Percentiles rank a stretch among this genome's conserved stretches.
phyloP scores from a whole-genome alignment of 2,113 vertebrate species.

The Strix uralensis region DNA sequence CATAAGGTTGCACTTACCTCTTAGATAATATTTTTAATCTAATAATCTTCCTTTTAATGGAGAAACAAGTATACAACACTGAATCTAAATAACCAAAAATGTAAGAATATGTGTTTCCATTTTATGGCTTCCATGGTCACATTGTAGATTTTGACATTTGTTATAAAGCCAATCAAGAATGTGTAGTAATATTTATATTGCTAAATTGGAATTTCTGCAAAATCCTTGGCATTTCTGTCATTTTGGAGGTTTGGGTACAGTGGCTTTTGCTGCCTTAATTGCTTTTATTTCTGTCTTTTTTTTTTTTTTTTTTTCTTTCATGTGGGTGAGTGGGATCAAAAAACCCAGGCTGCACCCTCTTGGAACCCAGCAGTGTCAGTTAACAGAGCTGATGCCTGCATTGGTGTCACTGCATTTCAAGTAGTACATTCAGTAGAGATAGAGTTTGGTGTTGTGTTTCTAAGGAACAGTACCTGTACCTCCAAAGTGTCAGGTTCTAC shows the following conservation, averaged over 20 bases:
- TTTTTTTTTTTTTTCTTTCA: neutral
- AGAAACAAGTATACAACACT: neutral
- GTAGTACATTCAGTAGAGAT: neutral
- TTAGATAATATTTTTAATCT: neutral
- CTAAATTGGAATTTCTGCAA: neutral
- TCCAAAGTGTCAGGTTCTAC: neutral
- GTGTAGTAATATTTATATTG: neutral
- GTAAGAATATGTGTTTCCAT: neutral
- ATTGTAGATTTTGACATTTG: neutral
- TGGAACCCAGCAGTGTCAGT: neutral
- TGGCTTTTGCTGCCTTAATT: neutral
- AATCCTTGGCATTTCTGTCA: neutral
- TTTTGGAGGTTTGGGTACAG: neutral
- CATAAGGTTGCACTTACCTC: neutral
- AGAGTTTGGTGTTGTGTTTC: neutral
- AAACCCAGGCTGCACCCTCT: neutral
- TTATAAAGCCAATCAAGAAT: neutral
- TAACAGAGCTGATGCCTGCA: neutral
- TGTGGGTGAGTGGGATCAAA: neutral
- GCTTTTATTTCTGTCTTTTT: neutral
- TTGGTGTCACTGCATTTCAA: neutral
- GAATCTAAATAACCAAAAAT: neutral
- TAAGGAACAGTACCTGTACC: neutral
- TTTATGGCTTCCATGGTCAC: neutral
- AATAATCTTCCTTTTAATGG: neutral